Conservation (phyloP, 2,113 vertebrate genomes). For the Trichomycterus rosablanca region DNA sequence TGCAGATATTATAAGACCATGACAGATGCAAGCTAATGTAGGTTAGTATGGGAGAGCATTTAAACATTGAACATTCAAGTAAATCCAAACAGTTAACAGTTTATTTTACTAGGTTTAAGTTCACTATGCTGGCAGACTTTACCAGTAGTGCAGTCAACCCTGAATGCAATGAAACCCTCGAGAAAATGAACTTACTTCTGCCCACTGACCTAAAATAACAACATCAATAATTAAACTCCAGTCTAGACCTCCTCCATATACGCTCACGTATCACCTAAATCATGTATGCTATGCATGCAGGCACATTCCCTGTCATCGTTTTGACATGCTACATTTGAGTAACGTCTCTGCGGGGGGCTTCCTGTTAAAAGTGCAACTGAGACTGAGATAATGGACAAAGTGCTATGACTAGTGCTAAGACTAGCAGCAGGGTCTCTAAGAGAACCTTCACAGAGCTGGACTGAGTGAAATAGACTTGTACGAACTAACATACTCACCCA, state of each 20-base stretch:
- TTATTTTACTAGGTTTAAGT: too few species aligned
- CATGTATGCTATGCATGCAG: constrained; percentile 30
- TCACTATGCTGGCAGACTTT: too few species aligned
- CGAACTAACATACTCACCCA: constrained; percentile 46
- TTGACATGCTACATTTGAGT: constrained; percentile 25
- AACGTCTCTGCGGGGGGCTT: too few species aligned
- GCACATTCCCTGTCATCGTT: constrained; percentile 20
- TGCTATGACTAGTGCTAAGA: too few species aligned
- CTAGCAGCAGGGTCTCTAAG: too few species aligned
- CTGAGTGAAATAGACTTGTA: constrained; percentile 9
- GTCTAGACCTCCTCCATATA: constrained; percentile 9
- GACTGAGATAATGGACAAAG: not conserved
- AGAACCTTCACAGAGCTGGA: not conserved
- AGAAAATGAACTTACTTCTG: constrained; percentile 36
- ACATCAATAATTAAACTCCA: constrained; percentile 44
- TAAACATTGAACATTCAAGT: too few species aligned
- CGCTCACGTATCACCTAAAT: constrained; percentile 17
- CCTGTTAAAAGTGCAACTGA: too few species aligned
- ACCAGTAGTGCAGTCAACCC: too few species aligned
- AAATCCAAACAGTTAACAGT: too few species aligned
- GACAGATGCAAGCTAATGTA: too few species aligned
- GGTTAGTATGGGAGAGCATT: too few species aligned
- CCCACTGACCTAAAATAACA: constrained; percentile 47
- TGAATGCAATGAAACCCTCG: not conserved
- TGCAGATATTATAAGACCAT: too few species aligned